A percentile compares a stretch with the other conserved stretches of the same genome.
Conservation (phyloP, 2,888 invertebrate genomes). For the Epinotia brunnichana region DNA sequence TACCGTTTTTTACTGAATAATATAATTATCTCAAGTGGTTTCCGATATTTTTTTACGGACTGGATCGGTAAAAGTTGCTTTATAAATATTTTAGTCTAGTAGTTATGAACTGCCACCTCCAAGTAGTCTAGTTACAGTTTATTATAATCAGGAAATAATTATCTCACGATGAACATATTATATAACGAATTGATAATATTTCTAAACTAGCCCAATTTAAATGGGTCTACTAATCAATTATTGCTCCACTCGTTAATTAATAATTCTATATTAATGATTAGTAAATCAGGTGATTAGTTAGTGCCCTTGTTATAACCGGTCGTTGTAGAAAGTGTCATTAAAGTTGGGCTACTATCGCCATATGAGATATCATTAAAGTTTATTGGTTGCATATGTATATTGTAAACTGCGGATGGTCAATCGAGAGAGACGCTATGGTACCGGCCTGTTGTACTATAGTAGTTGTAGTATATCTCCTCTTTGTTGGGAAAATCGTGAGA, state of each 20-base stretch:
- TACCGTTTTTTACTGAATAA: too few species aligned
- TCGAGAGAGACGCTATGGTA: background rate
- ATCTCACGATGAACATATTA: background rate
- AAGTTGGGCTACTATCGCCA: background rate
- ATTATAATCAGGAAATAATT: background rate
- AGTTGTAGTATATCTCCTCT: too few species aligned
- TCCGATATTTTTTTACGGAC: too few species aligned
- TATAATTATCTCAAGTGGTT: too few species aligned
- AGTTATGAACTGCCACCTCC: too few species aligned
- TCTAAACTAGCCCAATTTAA: conserved; percentile 26
- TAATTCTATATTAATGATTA: background rate
- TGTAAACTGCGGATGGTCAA: background rate
- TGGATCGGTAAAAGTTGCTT: too few species aligned
- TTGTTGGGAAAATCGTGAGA: too few species aligned
- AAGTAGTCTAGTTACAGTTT: too few species aligned
- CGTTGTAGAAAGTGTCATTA: conserved; percentile 14
- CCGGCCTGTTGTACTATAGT: background rate
- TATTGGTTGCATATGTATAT: background rate
- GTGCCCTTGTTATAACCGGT: conserved; percentile 15
- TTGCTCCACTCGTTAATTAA: conserved; percentile 19
- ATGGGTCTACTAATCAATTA: conserved; percentile 2
- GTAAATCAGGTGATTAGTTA: background rate
- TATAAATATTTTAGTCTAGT: too few species aligned
- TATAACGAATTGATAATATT: conserved; percentile 24
- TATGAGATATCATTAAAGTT: background rate